Evolutionary conservation across 1,140 invertebrate species (phyloP), one percentile per base, ranked within the genome.

Genomic region (Drosophila rhopaloa): DNA sequence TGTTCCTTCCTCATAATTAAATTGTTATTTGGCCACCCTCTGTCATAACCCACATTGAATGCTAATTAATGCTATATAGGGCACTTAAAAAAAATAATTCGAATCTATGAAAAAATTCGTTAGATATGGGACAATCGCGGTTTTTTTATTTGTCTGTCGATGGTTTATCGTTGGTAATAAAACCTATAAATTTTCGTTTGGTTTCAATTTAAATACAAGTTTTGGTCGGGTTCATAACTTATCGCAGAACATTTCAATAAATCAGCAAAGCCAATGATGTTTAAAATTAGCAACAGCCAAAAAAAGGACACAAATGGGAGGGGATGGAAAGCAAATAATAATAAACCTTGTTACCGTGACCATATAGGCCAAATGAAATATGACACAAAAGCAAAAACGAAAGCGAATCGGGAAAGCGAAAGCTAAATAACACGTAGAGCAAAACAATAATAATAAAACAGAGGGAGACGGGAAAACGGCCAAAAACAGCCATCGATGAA

Each of bases 371-470:
- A 76, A 71, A 78, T 79, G 62, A 86, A 83, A 88, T 77, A 88
- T 89, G 80, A 66, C 71, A 71, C 48, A 67, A 76, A 51, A 51
- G 37, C 43, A 41, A 70, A 43, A 67, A 13, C 61, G 27, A 71
- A 56, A 68, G 14, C 62, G 55, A 75, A 50, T 50, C 29, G 54
- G 46, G 16, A 62, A 57, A 58, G 54, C 51, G 65, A 76, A 86
- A 80, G 80, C 81, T 76, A 80, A 84, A 84, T 84, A 84, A 85
- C 71, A 84, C 67, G 72, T 48, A 77, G 51, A 79, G 74, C 67
- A 79, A 73, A 88, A 81, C 76, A 88, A 89, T 88, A 88, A 84
- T 89, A 80, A 89, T 84, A 88, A 88, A 88, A 88, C 44, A 65
- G 29, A 29, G 38, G 29, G 51, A 11, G 43, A 13, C 29, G 29